Evolutionary conservation across 2,888 invertebrate species (phyloP).

Genomic region (Thalpophila matura): DNA sequence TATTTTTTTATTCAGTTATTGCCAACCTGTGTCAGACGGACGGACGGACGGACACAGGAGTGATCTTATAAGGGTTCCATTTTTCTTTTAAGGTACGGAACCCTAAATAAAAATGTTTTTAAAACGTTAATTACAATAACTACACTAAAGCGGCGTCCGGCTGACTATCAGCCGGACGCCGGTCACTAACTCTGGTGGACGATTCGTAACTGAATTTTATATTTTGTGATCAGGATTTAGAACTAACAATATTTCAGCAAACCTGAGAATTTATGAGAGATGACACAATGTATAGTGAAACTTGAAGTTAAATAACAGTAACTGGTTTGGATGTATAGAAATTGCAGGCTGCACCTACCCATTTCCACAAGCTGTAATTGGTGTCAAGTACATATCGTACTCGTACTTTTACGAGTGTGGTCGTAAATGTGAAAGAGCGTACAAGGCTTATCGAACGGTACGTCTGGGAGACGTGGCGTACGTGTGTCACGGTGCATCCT

Average conservation of each 20-base stretch:
- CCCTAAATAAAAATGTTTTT: no score
- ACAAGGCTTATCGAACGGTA: conserved; percentile 51
- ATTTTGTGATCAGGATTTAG: no score
- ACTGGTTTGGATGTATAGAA: conserved; percentile 42
- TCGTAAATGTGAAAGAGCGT: conserved; percentile 55
- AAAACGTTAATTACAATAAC: no score
- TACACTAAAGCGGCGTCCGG: no score
- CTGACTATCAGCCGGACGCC: no score
- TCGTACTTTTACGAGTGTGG: conserved; percentile 56
- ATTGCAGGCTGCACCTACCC: conserved; percentile 45
- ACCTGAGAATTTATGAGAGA: conserved; percentile 4
- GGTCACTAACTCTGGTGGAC: neutral
- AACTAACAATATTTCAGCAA: neutral
- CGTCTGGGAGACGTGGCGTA: conserved; percentile 44
- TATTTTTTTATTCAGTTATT: no score
- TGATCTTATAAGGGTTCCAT: no score
- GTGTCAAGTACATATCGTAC: conserved; percentile 60
- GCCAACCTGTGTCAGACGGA: no score
- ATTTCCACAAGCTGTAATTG: conserved; percentile 55
- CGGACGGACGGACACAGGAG: no score
- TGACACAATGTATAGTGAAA: conserved; percentile 30
- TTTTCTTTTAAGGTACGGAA: no score
- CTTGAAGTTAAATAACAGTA: conserved; percentile 38
- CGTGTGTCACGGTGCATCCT: conserved; percentile 54
- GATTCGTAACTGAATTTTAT: no score